A percentile compares a stretch with the other conserved stretches of the same genome.
Evolutionary conservation across 2,113 vertebrate species (phyloP).

Genomic region (Mixornis gularis): DNA sequence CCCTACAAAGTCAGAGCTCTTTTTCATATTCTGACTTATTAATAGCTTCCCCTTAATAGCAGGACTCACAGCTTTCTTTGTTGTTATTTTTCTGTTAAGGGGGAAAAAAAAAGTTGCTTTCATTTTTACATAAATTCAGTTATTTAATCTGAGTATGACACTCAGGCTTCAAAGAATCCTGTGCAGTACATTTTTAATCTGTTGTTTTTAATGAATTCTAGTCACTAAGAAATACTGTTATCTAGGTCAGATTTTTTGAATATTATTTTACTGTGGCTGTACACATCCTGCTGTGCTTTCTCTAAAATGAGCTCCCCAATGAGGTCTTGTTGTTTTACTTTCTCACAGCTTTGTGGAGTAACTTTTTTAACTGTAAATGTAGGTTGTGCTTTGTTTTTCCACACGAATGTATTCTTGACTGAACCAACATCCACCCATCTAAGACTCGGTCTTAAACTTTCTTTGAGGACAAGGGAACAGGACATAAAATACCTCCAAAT

Average conservation of each 20-base stretch:
- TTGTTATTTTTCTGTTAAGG: background rate
- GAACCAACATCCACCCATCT: background rate
- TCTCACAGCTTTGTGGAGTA: background rate
- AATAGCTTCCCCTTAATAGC: background rate
- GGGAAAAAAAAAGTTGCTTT: background rate
- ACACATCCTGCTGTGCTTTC: background rate
- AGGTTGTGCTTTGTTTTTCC: background rate
- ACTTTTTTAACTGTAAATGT: background rate
- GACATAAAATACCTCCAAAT: background rate
- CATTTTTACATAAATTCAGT: background rate
- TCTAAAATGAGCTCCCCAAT: constrained; percentile 35
- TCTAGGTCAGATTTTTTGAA: constrained; percentile 49
- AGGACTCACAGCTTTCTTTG: background rate
- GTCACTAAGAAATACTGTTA: constrained; percentile 31
- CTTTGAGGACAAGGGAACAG: background rate
- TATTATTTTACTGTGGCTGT: constrained; percentile 27
- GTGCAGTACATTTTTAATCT: constrained; percentile 18
- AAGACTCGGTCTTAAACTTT: background rate
- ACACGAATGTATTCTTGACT: background rate
- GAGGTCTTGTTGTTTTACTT: background rate
- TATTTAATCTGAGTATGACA: constrained; percentile 31
- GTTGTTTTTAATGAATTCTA: constrained; percentile 41
- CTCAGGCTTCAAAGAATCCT: constrained; percentile 31
- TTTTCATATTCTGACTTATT: background rate
- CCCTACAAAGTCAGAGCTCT: background rate